Conservation (phyloP, 2,797 vertebrate species). For the Pelochelys cantorii region DNA sequence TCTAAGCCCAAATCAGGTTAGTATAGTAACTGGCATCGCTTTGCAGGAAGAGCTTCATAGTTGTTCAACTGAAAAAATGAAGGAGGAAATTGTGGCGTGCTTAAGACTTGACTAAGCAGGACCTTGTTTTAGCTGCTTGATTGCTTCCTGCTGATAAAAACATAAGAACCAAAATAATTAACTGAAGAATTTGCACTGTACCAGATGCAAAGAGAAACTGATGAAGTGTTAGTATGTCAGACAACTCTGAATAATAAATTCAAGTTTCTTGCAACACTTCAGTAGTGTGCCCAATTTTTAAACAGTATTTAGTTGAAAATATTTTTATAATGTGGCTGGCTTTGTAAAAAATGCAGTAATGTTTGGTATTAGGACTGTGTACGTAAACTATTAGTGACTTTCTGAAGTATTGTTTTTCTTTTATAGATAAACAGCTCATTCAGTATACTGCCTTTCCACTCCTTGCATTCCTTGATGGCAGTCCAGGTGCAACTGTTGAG, state of each 20-base stretch:
- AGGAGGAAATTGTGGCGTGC: neutral
- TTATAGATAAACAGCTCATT: constrained; percentile 91
- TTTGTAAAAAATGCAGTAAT: neutral
- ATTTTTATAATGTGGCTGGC: fast-evolving
- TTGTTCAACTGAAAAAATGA: neutral
- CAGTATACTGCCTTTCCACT: constrained; percentile 94
- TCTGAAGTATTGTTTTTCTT: constrained; percentile 11
- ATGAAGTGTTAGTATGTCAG: neutral
- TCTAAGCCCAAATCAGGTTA: constrained; percentile 78
- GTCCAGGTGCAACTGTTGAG: constrained; percentile 77
- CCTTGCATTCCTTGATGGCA: constrained; percentile 92
- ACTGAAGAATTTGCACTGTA: neutral
- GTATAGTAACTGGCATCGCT: neutral
- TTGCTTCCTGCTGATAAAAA: neutral
- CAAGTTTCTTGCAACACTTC: neutral
- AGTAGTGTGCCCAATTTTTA: fast-evolving
- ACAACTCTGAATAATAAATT: neutral
- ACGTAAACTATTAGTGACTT: fast-evolving
- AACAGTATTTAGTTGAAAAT: neutral
- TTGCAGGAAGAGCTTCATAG: neutral
- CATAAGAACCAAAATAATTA: neutral
- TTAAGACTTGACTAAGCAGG: too few relatives aligned
- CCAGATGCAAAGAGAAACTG: neutral
- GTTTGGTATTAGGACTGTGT: neutral
- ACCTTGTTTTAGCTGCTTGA: neutral